Percentiles rank a stretch among this genome's conserved stretches.
These are phyloP conservation scores for Chymomyza costata DNA, from an alignment of 1,140 invertebrate genomes.

Conservation along the genomic window DNA sequence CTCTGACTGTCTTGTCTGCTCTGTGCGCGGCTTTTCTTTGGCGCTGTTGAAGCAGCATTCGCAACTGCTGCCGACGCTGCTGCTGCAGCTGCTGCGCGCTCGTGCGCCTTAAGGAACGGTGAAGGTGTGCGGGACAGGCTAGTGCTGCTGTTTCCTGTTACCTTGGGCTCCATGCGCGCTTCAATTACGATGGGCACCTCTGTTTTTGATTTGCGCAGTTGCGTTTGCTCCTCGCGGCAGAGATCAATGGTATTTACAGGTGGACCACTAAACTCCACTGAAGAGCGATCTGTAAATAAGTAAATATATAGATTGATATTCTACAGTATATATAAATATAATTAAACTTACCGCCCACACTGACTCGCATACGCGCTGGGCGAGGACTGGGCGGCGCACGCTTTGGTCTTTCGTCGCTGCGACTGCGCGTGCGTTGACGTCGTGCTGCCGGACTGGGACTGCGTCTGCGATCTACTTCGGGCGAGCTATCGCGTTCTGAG, in stretches of 20 bases:
- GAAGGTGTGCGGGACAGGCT: conserved; percentile 87
- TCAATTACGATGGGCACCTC: conserved; percentile 21
- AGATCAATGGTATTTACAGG: conserved; percentile 68
- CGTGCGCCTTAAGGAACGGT: conserved; percentile 86
- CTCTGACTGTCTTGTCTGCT: conserved; percentile 75
- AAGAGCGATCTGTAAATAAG: conserved; percentile 46
- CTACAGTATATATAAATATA: not conserved
- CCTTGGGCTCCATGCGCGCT: too few relatives aligned
- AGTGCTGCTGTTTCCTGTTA: conserved; percentile 51
- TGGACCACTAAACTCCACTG: conserved; percentile 59
- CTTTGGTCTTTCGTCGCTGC: conserved; percentile 48
- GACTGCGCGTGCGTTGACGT: conserved; percentile 33
- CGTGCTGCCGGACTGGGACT: conserved; percentile 10
- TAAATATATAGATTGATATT: too few relatives aligned
- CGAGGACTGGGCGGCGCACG: conserved; percentile 45
- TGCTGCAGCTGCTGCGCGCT: conserved; percentile 73
- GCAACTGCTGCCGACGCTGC: not conserved
- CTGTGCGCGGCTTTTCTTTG: conserved; percentile 75
- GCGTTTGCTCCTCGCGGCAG: conserved; percentile 76
- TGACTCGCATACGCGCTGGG: conserved; percentile 35
- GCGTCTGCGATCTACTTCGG: conserved; percentile 9
- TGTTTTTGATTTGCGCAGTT: conserved; percentile 42
- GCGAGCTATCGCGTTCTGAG: conserved; percentile 32
- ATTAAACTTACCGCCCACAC: conserved; percentile 26
- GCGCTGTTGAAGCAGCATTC: conserved; percentile 56